Evolutionary conservation across 2,113 vertebrate species (phyloP), one percentile per base, ranked within the genome.

Genomic region (Nycticorax nycticorax): DNA sequence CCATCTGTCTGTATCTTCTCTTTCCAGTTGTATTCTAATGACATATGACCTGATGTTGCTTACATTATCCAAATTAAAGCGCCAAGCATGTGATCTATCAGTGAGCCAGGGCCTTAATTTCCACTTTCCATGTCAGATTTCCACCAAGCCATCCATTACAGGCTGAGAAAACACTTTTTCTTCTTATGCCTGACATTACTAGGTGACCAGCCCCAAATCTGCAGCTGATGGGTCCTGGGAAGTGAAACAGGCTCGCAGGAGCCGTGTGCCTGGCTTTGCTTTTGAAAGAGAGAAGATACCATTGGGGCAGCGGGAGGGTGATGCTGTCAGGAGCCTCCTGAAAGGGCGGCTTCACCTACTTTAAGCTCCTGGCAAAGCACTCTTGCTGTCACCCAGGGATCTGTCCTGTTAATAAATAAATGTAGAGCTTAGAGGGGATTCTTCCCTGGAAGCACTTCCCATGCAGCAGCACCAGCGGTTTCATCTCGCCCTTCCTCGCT

Each of bases 41-140:
- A 85, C 80, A 73, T 19, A 81, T 87, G 85, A 78, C 91, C 48
- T n/a, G 82, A 67, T 78, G 89, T 83, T 89, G 87, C 94, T 95
- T 96, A 85, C 75, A 57, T 59, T 69, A 85, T 60, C 89, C 84
- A 55, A 62, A 92, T 53, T 64, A 37, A 88, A 83, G 45, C 5
- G 3, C 62, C 59, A 63, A 78, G 77, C 85, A 79, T 79, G 63
- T 89, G 89, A 85, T 79, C 85, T 73, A 35, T 33, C 83, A 20
- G 1, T 4, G 41, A 96, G 93, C 92, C 92, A 97, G 82, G 74
- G 60, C 66, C 95, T 88, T 88, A 50, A 79, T 93, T 97, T 94
- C 93, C 85, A 69, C 66, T 95, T 96, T 97, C 95, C 93, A 83
- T 91, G 90, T 93, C 94, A 94, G 71, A 57, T 95, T 96, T 97